phyloP scores from a whole-genome alignment of 2,797 vertebrate species.

The Pantherophis vulpinus region DNA sequence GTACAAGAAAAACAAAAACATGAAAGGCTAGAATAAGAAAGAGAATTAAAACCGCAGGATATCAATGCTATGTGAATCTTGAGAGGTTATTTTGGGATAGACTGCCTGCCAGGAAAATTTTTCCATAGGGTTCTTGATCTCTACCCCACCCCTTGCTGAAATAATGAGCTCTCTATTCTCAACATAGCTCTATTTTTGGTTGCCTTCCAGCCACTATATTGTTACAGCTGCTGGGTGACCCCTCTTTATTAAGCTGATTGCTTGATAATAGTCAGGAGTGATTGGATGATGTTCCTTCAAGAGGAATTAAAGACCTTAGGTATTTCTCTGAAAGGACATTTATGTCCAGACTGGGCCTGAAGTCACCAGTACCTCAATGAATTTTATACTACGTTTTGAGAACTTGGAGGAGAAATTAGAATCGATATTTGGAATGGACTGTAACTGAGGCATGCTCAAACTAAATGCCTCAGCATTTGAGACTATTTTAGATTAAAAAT shows the following conservation, averaged over 20 bases:
- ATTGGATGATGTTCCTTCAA: not conserved
- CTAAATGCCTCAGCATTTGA: not conserved
- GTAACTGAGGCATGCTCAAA: not conserved
- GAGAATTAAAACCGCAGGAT: not conserved
- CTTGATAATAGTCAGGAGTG: not conserved
- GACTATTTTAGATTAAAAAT: not conserved
- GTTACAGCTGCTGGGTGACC: conserved; percentile 20
- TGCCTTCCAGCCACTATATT: conserved; percentile 7
- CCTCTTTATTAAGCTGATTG: not conserved
- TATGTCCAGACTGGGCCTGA: not conserved
- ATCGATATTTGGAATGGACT: not conserved
- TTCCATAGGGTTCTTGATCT: not conserved
- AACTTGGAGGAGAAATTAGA: not conserved
- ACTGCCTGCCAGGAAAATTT: not conserved
- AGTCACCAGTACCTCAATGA: not conserved
- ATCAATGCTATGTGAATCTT: not conserved
- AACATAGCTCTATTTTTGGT: not conserved
- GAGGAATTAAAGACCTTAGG: not conserved
- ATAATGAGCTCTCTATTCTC: conserved; percentile 7
- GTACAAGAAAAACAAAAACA: not conserved
- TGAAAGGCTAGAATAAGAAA: not conserved
- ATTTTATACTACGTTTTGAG: not conserved
- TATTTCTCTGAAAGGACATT: not conserved
- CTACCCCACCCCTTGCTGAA: not conserved
- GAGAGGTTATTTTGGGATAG: conserved; percentile 24